Evolutionary conservation across 2,797 vertebrate genomes (phyloP).

Genomic region (Simalia tracyae): DNA sequence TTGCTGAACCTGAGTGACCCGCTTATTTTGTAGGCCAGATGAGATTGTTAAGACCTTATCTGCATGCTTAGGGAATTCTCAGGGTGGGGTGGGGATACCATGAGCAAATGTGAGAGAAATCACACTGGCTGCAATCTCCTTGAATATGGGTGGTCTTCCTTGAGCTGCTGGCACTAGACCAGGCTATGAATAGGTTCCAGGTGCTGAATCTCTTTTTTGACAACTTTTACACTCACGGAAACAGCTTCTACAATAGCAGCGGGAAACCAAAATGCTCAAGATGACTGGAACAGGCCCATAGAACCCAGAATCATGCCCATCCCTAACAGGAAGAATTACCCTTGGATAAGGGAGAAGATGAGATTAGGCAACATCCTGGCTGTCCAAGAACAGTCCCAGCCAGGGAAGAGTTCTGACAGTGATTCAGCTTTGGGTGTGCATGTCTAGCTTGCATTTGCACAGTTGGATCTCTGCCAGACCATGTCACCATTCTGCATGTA

Average conservation of each 20-base stretch:
- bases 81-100: background rate
- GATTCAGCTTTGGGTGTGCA: background rate
- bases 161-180: background rate
- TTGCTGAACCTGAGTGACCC: too few species aligned
- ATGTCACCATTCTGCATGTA: background rate
- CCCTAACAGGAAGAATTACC: background rate
- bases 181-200: background rate
- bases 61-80: background rate
- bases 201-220: background rate
- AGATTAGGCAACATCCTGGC: background rate
- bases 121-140: background rate
- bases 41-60: background rate
- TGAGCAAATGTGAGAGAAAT: background rate
- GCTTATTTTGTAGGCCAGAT: background rate
- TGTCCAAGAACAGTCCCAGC: background rate
- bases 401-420: background rate
- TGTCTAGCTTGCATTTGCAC: background rate
- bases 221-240: background rate
- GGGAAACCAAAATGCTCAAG: background rate
- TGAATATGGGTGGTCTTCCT: background rate
- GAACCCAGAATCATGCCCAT: background rate
- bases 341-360: background rate
- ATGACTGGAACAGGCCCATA: background rate
- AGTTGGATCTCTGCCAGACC: background rate
- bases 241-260: background rate